These are phyloP conservation scores for Gallinago stenura DNA, from an alignment of 2,797 vertebrate species.

Conservation along the genomic window DNA sequence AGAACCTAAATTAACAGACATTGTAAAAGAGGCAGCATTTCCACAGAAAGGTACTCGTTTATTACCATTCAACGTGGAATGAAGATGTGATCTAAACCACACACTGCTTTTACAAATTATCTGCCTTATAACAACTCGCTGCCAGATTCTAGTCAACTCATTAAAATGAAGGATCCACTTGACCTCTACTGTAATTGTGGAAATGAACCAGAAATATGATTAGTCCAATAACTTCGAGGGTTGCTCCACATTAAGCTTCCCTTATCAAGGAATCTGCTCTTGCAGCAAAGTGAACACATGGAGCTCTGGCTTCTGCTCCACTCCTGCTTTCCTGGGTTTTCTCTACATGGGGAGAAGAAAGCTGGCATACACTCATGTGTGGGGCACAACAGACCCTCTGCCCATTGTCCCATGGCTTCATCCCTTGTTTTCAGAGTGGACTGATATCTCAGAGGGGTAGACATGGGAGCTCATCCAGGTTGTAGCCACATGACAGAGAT, in stretches of 20 bases:
- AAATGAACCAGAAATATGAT: slow-evolving; percentile 6
- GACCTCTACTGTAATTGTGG: neutral
- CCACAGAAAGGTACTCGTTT: neutral
- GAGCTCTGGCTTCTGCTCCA: neutral
- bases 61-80: neutral
- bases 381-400: neutral
- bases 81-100: slow-evolving; percentile 22
- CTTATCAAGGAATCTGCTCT: neutral
- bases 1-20: slow-evolving; percentile 53
- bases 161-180: slow-evolving; percentile 3
- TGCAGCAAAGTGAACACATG: neutral
- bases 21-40: slow-evolving; percentile 2
- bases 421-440: neutral
- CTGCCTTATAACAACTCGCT: neutral
- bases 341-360: fast-evolving
- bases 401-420: fast-evolving
- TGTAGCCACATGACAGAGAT: fast-evolving
- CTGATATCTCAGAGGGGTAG: neutral
- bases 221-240: neutral
- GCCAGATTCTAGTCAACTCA: neutral
- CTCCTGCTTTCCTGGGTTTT: fast-evolving
- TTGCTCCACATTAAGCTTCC: neutral
- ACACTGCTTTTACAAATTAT: neutral
- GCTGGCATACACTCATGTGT: neutral
- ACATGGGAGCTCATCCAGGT: neutral